Evolutionary conservation across 2,113 vertebrate genomes (phyloP).

Genomic region (Melanerpes formicivorus): DNA sequence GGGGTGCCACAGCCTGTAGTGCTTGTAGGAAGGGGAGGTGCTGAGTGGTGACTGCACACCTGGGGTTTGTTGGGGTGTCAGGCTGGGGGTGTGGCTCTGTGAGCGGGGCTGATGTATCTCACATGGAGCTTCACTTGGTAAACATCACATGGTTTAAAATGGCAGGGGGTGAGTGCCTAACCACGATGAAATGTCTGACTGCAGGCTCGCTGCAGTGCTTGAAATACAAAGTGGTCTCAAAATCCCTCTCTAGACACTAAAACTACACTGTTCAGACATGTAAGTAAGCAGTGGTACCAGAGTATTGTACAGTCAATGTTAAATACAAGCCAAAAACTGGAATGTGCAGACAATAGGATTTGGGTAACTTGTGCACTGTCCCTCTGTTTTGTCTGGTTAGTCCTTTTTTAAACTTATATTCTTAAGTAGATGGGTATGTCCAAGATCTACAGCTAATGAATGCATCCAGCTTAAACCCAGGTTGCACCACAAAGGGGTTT

Average conservation of each 20-base stretch:
- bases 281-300: slow-evolving; percentile 73
- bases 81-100: background rate
- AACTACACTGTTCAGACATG: slow-evolving; percentile 63
- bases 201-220: slow-evolving; percentile 22
- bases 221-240: slow-evolving; percentile 70
- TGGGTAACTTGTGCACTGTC: slow-evolving; percentile 75
- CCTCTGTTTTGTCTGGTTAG: slow-evolving; percentile 74
- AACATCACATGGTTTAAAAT: background rate
- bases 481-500: slow-evolving; percentile 68
- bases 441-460: slow-evolving; percentile 45
- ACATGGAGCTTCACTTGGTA: background rate
- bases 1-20: background rate
- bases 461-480: slow-evolving; percentile 68
- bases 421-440: slow-evolving; percentile 67
- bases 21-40: background rate
- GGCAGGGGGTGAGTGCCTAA: background rate
- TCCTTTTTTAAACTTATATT: slow-evolving; percentile 59
- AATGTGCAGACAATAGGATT: slow-evolving; percentile 80
- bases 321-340: slow-evolving; percentile 84
- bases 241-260: slow-evolving; percentile 78
- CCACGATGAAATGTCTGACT: background rate
- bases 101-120: background rate
- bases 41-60: fast-evolving
- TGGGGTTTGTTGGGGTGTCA: background rate
- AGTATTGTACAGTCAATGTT: slow-evolving; percentile 80